Evolutionary conservation across 2,888 invertebrate genomes (phyloP).

Genomic region (Mimachlamys varia): DNA sequence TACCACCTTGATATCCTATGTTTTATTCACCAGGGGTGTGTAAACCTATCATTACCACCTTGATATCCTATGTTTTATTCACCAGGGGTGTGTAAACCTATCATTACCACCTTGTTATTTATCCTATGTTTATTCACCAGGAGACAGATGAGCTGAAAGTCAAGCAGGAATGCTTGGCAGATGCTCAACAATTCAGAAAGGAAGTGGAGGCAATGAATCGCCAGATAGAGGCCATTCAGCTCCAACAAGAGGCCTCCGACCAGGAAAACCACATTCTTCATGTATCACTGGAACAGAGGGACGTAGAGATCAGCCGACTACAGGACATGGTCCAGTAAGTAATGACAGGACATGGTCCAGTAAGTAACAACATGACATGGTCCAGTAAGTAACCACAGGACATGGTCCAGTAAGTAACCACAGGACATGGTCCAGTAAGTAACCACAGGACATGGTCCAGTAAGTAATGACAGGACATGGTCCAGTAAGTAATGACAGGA

Average conservation of each 20-base stretch:
- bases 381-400: conserved; percentile 61
- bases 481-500: conserved; percentile 61
- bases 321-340: conserved; percentile 68
- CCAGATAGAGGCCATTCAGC: conserved; percentile 59
- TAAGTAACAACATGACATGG: conserved; percentile 57
- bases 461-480: conserved; percentile 57
- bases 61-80: too few species aligned
- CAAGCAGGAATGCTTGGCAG: conserved; percentile 63
- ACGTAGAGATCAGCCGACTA: conserved; percentile 66
- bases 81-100: too few species aligned
- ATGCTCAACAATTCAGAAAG: conserved; percentile 59
- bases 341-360: not conserved
- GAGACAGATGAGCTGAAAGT: conserved; percentile 64
- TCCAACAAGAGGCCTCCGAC: conserved; percentile 63
- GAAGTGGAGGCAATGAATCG: conserved; percentile 65
- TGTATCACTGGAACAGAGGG: conserved; percentile 66
- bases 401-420: conserved; percentile 42
- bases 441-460: not conserved
- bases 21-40: too few species aligned
- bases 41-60: too few species aligned
- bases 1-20: too few species aligned
- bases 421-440: conserved; percentile 68
- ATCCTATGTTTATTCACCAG: conserved; percentile 51
- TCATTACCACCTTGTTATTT: too few species aligned
- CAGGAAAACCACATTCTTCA: conserved; percentile 70